A percentile compares a stretch with the other conserved stretches of the same genome.
These are phyloP conservation scores for chimpanzee (Pan troglodytes) DNA, from an alignment of 2,113 vertebrate species.

Conservation along the genomic window DNA sequence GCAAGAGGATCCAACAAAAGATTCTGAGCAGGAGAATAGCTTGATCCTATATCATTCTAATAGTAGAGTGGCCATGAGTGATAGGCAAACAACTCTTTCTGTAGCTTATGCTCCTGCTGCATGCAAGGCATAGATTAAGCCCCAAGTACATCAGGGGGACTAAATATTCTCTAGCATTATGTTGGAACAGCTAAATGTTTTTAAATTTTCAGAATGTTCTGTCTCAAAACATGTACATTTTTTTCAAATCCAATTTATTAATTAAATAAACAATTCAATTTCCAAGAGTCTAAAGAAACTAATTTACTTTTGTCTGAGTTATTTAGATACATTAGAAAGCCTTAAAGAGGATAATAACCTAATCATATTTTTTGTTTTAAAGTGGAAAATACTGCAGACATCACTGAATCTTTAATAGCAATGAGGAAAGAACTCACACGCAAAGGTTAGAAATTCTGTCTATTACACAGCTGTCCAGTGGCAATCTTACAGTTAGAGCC, in stretches of 20 bases:
- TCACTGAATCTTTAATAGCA: not conserved
- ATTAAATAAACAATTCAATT: not conserved
- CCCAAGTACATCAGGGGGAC: not conserved
- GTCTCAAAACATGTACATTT: not conserved
- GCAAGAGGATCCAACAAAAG: not conserved
- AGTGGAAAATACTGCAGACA: not conserved
- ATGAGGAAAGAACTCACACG: not conserved
- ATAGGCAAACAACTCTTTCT: not conserved
- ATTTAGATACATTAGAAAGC: not conserved
- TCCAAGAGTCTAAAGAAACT: not conserved
- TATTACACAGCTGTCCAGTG: not conserved
- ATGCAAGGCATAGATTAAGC: not conserved
- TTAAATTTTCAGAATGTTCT: not conserved
- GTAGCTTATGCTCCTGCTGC: not conserved
- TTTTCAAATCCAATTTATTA: not conserved
- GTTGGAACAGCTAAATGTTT: not conserved
- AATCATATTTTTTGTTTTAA: not conserved
- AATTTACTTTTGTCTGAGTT: not conserved
- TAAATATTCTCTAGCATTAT: not conserved
- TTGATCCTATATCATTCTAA: not conserved
- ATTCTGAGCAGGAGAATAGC: not conserved
- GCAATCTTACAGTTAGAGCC: not conserved
- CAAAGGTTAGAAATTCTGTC: not conserved
- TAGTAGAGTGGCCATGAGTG: not conserved
- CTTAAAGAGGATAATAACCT: not conserved